Evolutionary conservation across 2,113 vertebrate species (phyloP), one percentile per base, ranked within the genome.

Genomic region (Leptocoma aspasia): DNA sequence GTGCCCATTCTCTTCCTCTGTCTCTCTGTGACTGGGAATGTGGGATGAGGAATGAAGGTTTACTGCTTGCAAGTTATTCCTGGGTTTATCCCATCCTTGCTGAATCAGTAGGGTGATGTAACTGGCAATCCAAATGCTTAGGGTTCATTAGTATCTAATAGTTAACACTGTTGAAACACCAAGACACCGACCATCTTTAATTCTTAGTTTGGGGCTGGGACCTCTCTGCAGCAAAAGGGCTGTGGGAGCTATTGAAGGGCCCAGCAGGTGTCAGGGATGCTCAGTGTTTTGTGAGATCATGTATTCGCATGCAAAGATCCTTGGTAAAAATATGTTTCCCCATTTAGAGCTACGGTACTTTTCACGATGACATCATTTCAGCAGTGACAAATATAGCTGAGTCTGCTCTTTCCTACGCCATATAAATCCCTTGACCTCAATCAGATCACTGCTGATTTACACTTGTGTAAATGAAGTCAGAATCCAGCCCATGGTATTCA

Each of bases 371-470:
- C 87, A 95, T 95, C 81, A 95, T 95, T 91, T 86, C 84, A 92
- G 82, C 84, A 87, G 90, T 87, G 87, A 91, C 87, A 95, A 95
- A 96, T 90, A 94, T 82, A 95, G 93, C 94, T 92, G 95, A 94
- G 75, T 94, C 82, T 91, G 89, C 87, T 92, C 70, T 96, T 95
- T 96, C 89, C 63, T 85, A 88, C 4, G 3, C 91, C 82, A 59
- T 89, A 92, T 93, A 94, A 95, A 95, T 96, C 66, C 91, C 82
- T 85, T 96, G 91, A 97, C 94, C 94, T 95, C 87, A 95, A 82
- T 96, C 91, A 88, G 84, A 95, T 94, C 70, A 70, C n/a, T 93
- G 91, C 78, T 94, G 89, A 95, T 94, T 92, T 95, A 96, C 91
- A 50, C 84, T 85, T 85, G 78, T 91, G 91, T 89, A 95, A 96